Evolutionary conservation across 2,888 invertebrate species (phyloP).

Genomic region (Callosobruchus maculatus): DNA sequence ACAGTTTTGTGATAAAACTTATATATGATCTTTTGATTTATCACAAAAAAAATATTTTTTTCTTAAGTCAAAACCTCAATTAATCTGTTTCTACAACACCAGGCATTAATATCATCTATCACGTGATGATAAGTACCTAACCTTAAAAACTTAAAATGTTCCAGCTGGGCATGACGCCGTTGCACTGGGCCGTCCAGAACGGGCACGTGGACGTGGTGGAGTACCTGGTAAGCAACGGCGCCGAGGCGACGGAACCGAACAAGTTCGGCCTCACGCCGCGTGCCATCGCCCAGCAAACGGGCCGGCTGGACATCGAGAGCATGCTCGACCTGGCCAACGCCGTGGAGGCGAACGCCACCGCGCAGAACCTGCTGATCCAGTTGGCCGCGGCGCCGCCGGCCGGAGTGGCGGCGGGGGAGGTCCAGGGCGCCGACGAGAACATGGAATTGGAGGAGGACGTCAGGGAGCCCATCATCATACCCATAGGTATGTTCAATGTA

Average conservation of each 20-base stretch:
- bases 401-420: conserved; percentile 11
- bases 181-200: conserved; percentile 91
- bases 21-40: no score
- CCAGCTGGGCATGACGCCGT: conserved; percentile 84
- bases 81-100: no score
- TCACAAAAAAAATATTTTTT: no score
- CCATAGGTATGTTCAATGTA: conserved; percentile 22
- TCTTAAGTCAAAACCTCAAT: no score
- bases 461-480: conserved; percentile 17
- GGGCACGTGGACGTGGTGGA: conserved; percentile 68
- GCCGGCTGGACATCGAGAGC: conserved; percentile 56
- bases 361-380: conserved; percentile 33
- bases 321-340: conserved; percentile 51
- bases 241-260: conserved; percentile 63
- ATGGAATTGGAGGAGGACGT: conserved; percentile 18
- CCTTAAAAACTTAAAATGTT: no score
- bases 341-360: conserved; percentile 27
- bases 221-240: conserved; percentile 69
- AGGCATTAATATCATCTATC: no score
- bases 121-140: no score
- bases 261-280: conserved; percentile 72
- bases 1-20: no score
- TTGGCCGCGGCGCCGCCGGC: conserved; percentile 15
- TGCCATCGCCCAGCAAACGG: conserved; percentile 64
- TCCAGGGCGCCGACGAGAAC: conserved; percentile 13